Percentiles rank a stretch among this genome's conserved stretches.
These are phyloP conservation scores for Corythucha ciliata DNA, from an alignment of 2,888 invertebrate species.

Conservation along the genomic window DNA sequence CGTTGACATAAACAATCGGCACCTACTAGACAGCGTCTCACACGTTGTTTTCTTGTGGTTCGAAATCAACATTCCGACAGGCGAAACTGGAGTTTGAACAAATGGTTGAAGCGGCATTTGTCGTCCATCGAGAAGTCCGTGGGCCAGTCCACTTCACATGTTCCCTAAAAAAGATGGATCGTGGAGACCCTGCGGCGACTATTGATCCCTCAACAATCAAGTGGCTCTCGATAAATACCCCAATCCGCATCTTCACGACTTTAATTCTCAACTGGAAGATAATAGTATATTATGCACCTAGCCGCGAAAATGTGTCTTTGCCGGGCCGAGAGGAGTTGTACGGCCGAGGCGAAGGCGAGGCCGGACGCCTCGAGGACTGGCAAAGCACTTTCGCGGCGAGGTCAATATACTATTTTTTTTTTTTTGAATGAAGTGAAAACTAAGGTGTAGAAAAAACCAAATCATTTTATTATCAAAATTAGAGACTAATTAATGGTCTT, in stretches of 20 bases:
- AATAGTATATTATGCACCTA: too few species aligned
- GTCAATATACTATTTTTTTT: too few species aligned
- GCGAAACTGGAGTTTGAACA: constrained; percentile 13
- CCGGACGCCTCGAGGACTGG: too few species aligned
- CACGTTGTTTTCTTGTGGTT: neutral
- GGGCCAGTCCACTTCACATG: constrained; percentile 21
- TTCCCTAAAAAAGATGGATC: constrained; percentile 24
- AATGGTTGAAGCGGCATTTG: constrained; percentile 21
- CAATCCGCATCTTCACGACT: constrained; percentile 38
- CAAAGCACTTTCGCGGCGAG: too few species aligned
- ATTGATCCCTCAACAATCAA: constrained; percentile 38
- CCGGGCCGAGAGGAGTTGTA: too few species aligned
- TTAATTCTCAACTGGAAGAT: constrained; percentile 32
- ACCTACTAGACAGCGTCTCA: constrained; percentile 6
- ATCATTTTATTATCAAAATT: too few species aligned
- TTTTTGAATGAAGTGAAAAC: too few species aligned
- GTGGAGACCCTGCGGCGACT: constrained; percentile 41
- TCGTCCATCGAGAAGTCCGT: constrained; percentile 16
- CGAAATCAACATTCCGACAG: constrained; percentile 33
- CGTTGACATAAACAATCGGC: constrained; percentile 15
- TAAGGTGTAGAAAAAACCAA: too few species aligned
- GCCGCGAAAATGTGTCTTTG: too few species aligned
- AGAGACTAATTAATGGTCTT: too few species aligned
- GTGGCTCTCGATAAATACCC: constrained; percentile 40
- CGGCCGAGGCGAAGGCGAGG: too few species aligned